A percentile compares a stretch with the other conserved stretches of the same genome.
Conservation (phyloP, 2,888 invertebrate genomes). For the Phaonia tiefii region DNA sequence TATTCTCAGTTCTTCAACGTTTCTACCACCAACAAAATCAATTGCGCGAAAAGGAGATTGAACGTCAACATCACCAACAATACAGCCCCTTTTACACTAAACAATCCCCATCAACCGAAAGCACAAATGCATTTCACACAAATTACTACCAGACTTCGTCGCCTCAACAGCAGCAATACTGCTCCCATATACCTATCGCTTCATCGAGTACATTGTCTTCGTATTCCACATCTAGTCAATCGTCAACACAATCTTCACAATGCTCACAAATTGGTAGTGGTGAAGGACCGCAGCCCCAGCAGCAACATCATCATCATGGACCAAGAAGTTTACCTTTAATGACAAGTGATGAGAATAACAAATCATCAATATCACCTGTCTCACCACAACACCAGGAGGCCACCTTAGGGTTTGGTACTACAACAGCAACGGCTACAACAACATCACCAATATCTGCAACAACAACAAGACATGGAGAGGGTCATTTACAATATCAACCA, state of each 20-base stretch:
- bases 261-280: conserved; percentile 59
- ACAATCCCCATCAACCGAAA: conserved; percentile 54
- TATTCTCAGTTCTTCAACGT: conserved; percentile 84
- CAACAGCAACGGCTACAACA: conserved; percentile 50
- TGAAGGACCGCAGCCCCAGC: conserved; percentile 40
- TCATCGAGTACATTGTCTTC: conserved; percentile 71
- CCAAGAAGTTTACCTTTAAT: conserved; percentile 68
- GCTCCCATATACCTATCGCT: conserved; percentile 70
- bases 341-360: conserved; percentile 38
- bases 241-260: conserved; percentile 73
- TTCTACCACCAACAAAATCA: conserved; percentile 90
- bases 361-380: conserved; percentile 39
- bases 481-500: conserved; percentile 76
- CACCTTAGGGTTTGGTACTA: conserved; percentile 54
- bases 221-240: conserved; percentile 79
- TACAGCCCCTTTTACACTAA: conserved; percentile 49
- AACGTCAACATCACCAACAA: conserved; percentile 72
- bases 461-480: conserved; percentile 64
- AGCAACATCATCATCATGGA: conserved; percentile 47
- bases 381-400: conserved; percentile 42
- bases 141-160: conserved; percentile 57
- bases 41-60: conserved; percentile 82
- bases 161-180: conserved; percentile 58
- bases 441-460: conserved; percentile 64
- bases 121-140: conserved; percentile 55